A percentile compares a stretch with the other conserved stretches of the same genome.
These are phyloP conservation scores for Biston betularia DNA, from an alignment of 2,888 invertebrate genomes.

Conservation along the genomic window DNA sequence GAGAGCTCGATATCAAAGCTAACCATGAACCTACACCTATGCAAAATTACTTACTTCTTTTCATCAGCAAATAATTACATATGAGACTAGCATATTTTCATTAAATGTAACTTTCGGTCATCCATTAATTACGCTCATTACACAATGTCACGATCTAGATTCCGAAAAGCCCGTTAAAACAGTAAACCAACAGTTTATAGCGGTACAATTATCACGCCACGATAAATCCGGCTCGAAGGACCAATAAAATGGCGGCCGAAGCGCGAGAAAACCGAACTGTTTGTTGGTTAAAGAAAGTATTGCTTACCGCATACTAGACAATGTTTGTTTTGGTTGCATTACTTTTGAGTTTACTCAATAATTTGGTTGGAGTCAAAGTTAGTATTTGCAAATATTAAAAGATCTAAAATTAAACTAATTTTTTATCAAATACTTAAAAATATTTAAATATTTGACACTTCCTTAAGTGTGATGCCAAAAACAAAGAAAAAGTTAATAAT, in stretches of 20 bases:
- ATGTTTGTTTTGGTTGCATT: neutral
- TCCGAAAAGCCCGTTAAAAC: constrained; percentile 62
- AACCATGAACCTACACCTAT: no score
- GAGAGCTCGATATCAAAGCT: no score
- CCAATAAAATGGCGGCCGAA: constrained; percentile 68
- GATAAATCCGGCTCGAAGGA: constrained; percentile 71
- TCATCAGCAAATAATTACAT: no score
- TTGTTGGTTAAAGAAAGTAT: neutral
- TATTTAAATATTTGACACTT: no score
- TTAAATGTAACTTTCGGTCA: neutral
- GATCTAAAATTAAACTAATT: no score
- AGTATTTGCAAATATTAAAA: no score
- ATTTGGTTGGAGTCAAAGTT: neutral
- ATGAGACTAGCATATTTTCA: neutral
- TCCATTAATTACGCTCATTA: constrained; percentile 20
- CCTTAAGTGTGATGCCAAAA: no score
- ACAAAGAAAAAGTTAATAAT: no score
- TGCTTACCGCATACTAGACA: neutral
- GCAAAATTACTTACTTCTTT: no score
- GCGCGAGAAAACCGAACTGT: constrained; percentile 51
- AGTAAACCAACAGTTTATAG: constrained; percentile 70
- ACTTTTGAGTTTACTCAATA: neutral
- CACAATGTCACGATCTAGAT: constrained; percentile 30
- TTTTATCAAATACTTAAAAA: no score
- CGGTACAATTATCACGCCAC: constrained; percentile 60